These are phyloP conservation scores for Eupithecia subfuscata DNA, from an alignment of 2,888 invertebrate genomes.

Conservation along the genomic window DNA sequence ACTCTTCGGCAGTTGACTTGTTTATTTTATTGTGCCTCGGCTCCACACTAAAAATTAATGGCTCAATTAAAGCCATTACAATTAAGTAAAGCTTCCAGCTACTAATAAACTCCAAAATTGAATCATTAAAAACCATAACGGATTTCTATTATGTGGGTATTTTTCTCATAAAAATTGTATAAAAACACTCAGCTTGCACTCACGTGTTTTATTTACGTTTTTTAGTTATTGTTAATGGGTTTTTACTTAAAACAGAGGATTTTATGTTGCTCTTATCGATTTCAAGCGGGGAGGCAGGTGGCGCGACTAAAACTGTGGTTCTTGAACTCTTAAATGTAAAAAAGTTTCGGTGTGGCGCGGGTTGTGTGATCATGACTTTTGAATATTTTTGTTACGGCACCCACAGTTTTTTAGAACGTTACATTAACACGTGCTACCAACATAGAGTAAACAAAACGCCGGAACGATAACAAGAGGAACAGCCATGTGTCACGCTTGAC, in stretches of 20 bases:
- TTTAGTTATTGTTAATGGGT: slow-evolving; percentile 70
- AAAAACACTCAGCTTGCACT: slow-evolving; percentile 43
- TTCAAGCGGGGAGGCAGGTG: slow-evolving; percentile 50
- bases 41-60: slow-evolving; percentile 47
- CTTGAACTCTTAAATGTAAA: slow-evolving; percentile 32
- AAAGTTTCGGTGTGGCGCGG: slow-evolving; percentile 37
- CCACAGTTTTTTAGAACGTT: slow-evolving; percentile 53
- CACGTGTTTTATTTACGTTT: slow-evolving; percentile 58
- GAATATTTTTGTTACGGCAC: slow-evolving; percentile 50
- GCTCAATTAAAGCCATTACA: slow-evolving; percentile 50
- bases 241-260: slow-evolving; percentile 65
- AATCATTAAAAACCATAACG: slow-evolving; percentile 40
- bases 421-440: slow-evolving; percentile 71
- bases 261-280: slow-evolving; percentile 64
- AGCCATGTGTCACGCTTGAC: slow-evolving; percentile 60
- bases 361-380: slow-evolving; percentile 57
- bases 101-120: slow-evolving; percentile 41
- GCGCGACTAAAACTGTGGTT: slow-evolving; percentile 55
- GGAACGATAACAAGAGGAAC: slow-evolving; percentile 46
- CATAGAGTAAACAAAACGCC: slow-evolving; percentile 57
- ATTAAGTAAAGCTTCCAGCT: slow-evolving; percentile 47
- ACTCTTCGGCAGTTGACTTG: slow-evolving; percentile 24
- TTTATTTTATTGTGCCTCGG: slow-evolving; percentile 43
- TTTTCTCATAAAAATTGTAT: slow-evolving; percentile 41
- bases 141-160: slow-evolving; percentile 42